phyloP scores from a whole-genome alignment of 2,888 invertebrate genomes.

The Ommatoiulus sabulosus region DNA sequence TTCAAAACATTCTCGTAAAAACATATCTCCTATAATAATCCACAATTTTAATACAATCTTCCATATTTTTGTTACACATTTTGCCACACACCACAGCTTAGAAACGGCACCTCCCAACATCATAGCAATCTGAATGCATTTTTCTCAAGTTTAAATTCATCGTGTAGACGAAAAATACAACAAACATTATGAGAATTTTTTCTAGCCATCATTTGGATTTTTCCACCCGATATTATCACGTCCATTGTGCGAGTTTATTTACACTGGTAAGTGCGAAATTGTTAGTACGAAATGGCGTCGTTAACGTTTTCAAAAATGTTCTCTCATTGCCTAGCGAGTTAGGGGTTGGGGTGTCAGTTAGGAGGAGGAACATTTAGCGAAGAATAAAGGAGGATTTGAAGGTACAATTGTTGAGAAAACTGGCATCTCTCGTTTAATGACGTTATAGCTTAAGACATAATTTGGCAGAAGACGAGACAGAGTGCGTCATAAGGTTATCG shows the following conservation, averaged over 20 bases:
- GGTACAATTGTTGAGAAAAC: conserved; percentile 10
- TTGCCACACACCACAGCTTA: no score
- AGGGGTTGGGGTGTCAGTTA: background rate
- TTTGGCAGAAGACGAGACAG: conserved; percentile 35
- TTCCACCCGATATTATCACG: background rate
- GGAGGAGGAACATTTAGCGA: background rate
- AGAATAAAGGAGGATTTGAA: background rate
- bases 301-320: background rate
- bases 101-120: no score
- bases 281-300: background rate
- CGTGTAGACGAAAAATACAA: no score
- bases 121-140: no score
- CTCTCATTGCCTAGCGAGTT: background rate
- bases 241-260: background rate
- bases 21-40: no score
- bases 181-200: no score
- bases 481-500: conserved; percentile 23
- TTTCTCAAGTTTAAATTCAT: no score
- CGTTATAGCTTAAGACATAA: conserved; percentile 43
- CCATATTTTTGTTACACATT: no score
- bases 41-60: no score
- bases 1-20: no score
- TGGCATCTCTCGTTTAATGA: background rate
- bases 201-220: no score
- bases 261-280: background rate